phyloP scores from a whole-genome alignment of 2,888 invertebrate genomes.

The Trilocha varians region DNA sequence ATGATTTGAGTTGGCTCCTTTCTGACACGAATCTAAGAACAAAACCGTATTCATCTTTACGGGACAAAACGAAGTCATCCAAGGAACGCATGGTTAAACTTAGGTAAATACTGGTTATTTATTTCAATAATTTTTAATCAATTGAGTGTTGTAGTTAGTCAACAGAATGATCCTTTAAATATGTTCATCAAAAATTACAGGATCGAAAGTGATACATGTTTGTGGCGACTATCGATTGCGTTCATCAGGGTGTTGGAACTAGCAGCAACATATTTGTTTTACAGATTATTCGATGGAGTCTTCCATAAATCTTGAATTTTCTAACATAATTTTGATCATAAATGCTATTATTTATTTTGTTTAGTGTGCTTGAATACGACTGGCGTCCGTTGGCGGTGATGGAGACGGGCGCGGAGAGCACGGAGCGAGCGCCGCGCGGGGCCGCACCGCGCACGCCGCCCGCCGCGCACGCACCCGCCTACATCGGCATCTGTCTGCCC shows the following conservation, averaged over 20 bases:
- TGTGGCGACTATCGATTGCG: no score
- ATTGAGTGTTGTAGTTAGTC: no score
- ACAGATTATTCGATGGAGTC: no score
- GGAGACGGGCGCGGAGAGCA: slow-evolving; percentile 15
- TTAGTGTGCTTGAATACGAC: slow-evolving; percentile 59
- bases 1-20: slow-evolving; percentile 78
- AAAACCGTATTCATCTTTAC: slow-evolving; percentile 76
- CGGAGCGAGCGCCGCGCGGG: slow-evolving; percentile 9
- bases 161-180: no score
- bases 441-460: slow-evolving; percentile 13
- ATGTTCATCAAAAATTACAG: no score
- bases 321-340: not conserved
- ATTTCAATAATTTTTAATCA: not conserved
- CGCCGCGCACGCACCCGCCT: slow-evolving; percentile 39
- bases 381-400: slow-evolving; percentile 56
- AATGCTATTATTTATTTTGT: not conserved
- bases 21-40: slow-evolving; percentile 79
- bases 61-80: slow-evolving; percentile 50
- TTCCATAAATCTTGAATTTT: no score
- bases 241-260: no score
- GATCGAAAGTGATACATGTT: no score
- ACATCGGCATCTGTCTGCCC: slow-evolving; percentile 84
- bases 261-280: no score
- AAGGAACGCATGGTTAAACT: slow-evolving; percentile 52
- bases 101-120: slow-evolving; percentile 31